Base-by-base conservation (phyloP, 1,140 invertebrate species). In the Drosophila orena region DNA sequence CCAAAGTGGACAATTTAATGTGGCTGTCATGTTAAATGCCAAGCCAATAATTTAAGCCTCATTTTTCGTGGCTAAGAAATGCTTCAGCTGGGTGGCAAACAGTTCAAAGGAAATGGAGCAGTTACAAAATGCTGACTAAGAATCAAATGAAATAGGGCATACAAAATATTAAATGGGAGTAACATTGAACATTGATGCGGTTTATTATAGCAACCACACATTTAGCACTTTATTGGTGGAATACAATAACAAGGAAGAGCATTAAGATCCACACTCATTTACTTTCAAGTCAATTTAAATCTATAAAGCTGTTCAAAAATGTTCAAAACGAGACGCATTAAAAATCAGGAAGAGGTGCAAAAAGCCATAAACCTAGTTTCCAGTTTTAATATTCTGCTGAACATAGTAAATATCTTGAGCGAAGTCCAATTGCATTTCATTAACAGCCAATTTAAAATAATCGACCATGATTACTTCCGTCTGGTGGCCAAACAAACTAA, bases 1-100 rank as follows among this genome's bases (percentile, higher is more conserved):
- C 81, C 81, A 79, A 88, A 86, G 83, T 86, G 79, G 83, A 88
- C 83, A 88, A 81, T 88, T 88, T 88, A 88, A 88, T 88, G 84
- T 89, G 83, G 84, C 84, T 89, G 83, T 88, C 83, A 88, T 88
- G 83, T 88, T 89, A 89, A 88, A 77, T 88, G 83, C 83, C 83
- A 89, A 62, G 65, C 83, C 84, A 88, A 88, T 88, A 83, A 83
- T 88, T 88, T 88, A 77, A 88, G 83, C 84, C 83, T 86, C 83
- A 88, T 89, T 88, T 85, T 77, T 37, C 14, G 47, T 58, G 61
- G 46, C 84, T 77, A 47, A 71, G 66, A 88, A 83, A 79, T 88
- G 65, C 53, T 72, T 88, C 68, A 69, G 69, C 77, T 81, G 83
- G 81, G 83, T 85, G 83, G 81, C 68, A 85, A 80, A 14, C 54